phyloP scores from a whole-genome alignment of 1,140 invertebrate genomes.

The Drosophila funebris region DNA sequence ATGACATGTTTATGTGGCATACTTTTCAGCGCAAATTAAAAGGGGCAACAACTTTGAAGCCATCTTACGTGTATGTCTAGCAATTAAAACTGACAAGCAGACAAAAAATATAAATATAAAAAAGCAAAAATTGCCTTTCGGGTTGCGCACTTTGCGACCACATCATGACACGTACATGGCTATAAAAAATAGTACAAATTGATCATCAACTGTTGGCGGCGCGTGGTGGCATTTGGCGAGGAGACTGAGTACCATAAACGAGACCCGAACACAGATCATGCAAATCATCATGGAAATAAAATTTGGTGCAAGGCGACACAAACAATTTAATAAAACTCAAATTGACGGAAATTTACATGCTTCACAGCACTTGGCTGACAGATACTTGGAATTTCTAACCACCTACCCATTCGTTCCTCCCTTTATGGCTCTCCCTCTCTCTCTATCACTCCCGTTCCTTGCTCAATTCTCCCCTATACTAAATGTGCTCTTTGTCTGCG shows the following conservation, averaged over 20 bases:
- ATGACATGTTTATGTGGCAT: slow-evolving; percentile 69
- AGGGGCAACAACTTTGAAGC: slow-evolving; percentile 12
- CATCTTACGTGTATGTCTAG: slow-evolving; percentile 12
- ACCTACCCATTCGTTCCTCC: not conserved
- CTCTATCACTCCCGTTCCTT: not conserved
- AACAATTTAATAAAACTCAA: slow-evolving; percentile 80
- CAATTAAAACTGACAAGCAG: slow-evolving; percentile 45
- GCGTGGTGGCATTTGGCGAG: slow-evolving; percentile 24
- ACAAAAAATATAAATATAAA: not conserved
- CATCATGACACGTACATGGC: slow-evolving; percentile 32
- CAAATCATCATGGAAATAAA: slow-evolving; percentile 75
- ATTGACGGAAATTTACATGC: slow-evolving; percentile 75
- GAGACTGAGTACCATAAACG: not conserved
- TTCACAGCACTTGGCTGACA: slow-evolving; percentile 40
- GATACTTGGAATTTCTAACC: slow-evolving; percentile 42
- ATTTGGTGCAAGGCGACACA: slow-evolving; percentile 64
- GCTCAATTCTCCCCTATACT: not conserved
- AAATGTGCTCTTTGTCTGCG: slow-evolving; percentile 73
- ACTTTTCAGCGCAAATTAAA: slow-evolving; percentile 50
- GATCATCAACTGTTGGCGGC: slow-evolving; percentile 25
- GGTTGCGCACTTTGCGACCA: slow-evolving; percentile 1
- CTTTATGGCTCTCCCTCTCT: not conserved
- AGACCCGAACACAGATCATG: slow-evolving; percentile 57
- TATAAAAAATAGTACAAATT: slow-evolving; percentile 45
- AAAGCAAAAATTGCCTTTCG: not conserved